Evolutionary conservation across 2,888 invertebrate species (phyloP).

Genomic region (Hypselothyrea guttata): DNA sequence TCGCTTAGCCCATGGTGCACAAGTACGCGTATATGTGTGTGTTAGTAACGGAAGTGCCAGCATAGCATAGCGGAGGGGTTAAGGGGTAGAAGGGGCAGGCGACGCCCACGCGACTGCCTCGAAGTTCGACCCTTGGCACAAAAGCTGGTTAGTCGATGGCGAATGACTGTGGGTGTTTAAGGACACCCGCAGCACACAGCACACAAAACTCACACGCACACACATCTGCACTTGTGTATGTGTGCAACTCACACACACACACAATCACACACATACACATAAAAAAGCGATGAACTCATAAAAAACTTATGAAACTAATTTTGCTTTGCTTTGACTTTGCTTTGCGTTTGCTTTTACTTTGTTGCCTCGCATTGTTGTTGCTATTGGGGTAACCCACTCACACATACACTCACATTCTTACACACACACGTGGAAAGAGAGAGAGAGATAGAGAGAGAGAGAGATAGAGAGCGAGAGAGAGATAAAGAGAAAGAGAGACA

Average conservation of each 20-base stretch:
- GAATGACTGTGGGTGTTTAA: constrained; percentile 37
- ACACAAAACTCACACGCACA: constrained; percentile 10
- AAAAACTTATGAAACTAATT: constrained; percentile 78
- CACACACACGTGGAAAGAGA: no score
- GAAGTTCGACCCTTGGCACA: constrained; percentile 72
- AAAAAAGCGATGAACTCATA: constrained; percentile 78
- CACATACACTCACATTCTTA: constrained; percentile 23
- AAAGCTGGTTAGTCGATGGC: constrained; percentile 65
- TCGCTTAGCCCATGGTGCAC: constrained; percentile 51
- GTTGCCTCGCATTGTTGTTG: constrained; percentile 13
- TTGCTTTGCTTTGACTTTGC: constrained; percentile 72
- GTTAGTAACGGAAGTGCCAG: constrained; percentile 54
- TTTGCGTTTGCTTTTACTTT: constrained; percentile 67
- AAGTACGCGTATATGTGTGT: constrained; percentile 22
- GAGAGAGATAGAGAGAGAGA: no score
- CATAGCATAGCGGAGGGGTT: constrained; percentile 37
- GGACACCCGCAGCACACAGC: constrained; percentile 31
- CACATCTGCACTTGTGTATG: constrained; percentile 20
- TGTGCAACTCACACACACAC: constrained; percentile 14
- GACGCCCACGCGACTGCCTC: constrained; percentile 68
- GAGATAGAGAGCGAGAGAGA: no score
- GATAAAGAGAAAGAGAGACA: no score
- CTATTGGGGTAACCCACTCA: constrained; percentile 47
- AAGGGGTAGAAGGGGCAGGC: constrained; percentile 25
- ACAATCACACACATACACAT: constrained; percentile 34